Percentiles rank a stretch among this genome's conserved stretches.
Conservation (phyloP, 2,888 invertebrate genomes). For the Polyploca ridens region DNA sequence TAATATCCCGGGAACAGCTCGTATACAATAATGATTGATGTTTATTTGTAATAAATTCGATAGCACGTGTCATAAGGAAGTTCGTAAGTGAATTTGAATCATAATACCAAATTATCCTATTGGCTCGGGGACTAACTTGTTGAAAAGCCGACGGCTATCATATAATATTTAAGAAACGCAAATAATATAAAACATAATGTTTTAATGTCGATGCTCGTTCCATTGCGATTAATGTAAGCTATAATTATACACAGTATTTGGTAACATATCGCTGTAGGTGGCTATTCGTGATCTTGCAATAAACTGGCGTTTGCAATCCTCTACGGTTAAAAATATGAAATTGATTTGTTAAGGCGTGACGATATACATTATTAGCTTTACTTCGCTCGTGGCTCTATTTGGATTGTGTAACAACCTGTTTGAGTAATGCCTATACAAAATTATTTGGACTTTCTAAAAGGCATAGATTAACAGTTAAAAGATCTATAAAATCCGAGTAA, state of each 20-base stretch:
- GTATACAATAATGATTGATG: no score
- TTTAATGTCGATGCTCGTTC: slow-evolving; percentile 36
- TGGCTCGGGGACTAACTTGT: slow-evolving; percentile 20
- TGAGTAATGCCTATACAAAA: neutral
- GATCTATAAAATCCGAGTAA: no score
- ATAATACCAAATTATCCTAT: neutral
- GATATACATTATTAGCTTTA: slow-evolving; percentile 4
- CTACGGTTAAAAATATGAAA: neutral
- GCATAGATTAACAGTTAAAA: no score
- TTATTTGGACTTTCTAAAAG: neutral
- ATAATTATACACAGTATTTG: slow-evolving; percentile 54
- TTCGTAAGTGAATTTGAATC: neutral
- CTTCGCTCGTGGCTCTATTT: neutral
- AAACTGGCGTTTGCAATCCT: slow-evolving; percentile 24
- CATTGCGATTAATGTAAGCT: slow-evolving; percentile 46
- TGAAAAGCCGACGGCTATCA: slow-evolving; percentile 30
- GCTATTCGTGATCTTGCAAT: slow-evolving; percentile 42
- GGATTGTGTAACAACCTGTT: neutral
- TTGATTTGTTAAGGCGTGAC: neutral
- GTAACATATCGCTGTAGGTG: slow-evolving; percentile 51
- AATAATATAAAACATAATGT: slow-evolving; percentile 33
- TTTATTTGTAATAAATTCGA: no score
- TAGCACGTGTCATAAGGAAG: no score
- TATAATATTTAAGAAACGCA: slow-evolving; percentile 43
- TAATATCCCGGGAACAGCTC: no score